phyloP scores from a whole-genome alignment of 2,797 vertebrate genomes.

The Dipus sagitta region DNA sequence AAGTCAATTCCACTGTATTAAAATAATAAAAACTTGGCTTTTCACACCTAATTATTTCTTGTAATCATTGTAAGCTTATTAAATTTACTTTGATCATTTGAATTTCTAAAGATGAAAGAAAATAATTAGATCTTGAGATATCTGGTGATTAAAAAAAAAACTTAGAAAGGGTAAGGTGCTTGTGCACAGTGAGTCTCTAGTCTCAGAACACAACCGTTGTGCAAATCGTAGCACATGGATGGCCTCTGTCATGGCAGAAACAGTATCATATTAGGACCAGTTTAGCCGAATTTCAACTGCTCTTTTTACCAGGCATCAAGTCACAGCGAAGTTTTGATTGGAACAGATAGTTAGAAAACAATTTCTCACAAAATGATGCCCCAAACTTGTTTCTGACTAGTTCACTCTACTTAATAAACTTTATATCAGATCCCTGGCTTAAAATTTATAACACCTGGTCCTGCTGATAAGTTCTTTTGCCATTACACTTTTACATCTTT shows the following conservation, averaged over 20 bases:
- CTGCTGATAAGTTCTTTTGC: conserved; percentile 36
- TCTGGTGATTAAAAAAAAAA: background rate
- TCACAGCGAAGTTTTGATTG: background rate
- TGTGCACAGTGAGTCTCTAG: background rate
- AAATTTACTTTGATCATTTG: conserved; percentile 45
- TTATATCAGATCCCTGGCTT: conserved; percentile 37
- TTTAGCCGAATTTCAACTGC: background rate
- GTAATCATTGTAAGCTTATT: conserved; percentile 45
- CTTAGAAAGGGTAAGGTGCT: background rate
- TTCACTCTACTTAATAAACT: conserved; percentile 44
- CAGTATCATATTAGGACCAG: background rate
- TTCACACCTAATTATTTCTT: conserved; percentile 64
- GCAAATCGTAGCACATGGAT: background rate
- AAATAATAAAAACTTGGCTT: conserved; percentile 68
- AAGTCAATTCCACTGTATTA: conserved; percentile 48
- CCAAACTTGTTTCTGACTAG: conserved; percentile 37
- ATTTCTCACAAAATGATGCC: conserved; percentile 13
- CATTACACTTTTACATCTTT: conserved; percentile 64
- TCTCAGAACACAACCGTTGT: background rate
- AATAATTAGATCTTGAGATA: conserved; percentile 36
- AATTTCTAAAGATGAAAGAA: conserved; percentile 60
- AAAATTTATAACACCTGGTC: conserved; percentile 60
- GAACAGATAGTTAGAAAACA: conserved; percentile 33
- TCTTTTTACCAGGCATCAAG: conserved; percentile 18
- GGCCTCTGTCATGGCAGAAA: background rate